phyloP scores from a whole-genome alignment of 2,113 vertebrate species.

The Peromyscus californicus region DNA sequence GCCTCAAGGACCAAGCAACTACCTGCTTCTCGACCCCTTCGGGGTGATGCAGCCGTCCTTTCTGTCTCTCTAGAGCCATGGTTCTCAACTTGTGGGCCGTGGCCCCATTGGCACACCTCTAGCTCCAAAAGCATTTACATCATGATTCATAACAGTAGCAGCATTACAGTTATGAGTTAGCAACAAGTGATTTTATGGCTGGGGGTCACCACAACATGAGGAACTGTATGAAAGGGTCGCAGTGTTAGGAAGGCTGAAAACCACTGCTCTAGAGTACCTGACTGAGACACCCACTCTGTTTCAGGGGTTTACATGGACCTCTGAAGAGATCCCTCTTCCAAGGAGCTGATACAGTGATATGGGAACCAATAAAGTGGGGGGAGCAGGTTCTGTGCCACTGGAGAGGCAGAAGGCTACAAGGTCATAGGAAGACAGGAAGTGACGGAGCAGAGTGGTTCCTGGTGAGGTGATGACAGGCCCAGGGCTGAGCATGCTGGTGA shows the following conservation, averaged over 20 bases:
- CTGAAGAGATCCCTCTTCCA: not conserved
- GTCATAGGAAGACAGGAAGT: not conserved
- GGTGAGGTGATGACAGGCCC: not conserved
- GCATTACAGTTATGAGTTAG: not conserved
- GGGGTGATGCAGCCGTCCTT: not conserved
- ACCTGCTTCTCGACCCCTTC: not conserved
- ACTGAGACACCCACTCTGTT: not conserved
- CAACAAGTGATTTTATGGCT: not conserved
- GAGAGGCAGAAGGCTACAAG: not conserved
- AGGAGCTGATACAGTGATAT: not conserved
- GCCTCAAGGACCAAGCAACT: not conserved
- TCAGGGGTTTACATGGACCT: not conserved
- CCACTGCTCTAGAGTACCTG: not conserved
- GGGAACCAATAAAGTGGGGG: not conserved
- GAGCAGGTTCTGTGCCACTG: not conserved
- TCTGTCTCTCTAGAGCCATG: not conserved
- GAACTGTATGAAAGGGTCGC: not conserved
- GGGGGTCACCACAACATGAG: not conserved
- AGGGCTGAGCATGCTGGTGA: not conserved
- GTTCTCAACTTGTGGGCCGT: not conserved
- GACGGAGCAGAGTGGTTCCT: not conserved
- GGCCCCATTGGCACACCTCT: not conserved
- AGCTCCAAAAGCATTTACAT: not conserved
- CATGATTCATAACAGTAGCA: not conserved
- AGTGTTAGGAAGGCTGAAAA: not conserved